These are phyloP conservation scores for Brachylomia viminalis DNA, from an alignment of 2,888 invertebrate species.

Conservation along the genomic window DNA sequence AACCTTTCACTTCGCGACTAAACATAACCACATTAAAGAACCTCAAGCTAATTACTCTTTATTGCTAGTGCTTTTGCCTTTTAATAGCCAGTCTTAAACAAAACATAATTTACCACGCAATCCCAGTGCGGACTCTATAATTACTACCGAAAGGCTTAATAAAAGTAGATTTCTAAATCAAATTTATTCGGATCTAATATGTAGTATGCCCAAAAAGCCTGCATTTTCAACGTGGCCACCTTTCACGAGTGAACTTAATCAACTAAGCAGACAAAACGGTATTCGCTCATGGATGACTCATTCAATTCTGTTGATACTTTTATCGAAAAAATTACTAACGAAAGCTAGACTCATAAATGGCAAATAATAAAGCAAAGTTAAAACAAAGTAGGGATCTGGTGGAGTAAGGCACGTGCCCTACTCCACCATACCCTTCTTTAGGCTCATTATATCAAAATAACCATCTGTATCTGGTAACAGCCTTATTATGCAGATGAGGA, in stretches of 20 bases:
- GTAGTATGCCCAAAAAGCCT: neutral
- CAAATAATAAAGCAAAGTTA: neutral
- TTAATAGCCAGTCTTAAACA: neutral
- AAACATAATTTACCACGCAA: neutral
- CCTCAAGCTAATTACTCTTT: too few species aligned
- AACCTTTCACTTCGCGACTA: neutral
- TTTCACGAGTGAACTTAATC: conserved; percentile 8
- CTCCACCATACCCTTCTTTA: neutral
- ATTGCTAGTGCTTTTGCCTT: neutral
- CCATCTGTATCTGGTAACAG: conserved; percentile 30
- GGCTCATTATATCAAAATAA: conserved; percentile 15
- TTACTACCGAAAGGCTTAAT: neutral
- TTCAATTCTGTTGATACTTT: neutral
- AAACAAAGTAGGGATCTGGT: neutral
- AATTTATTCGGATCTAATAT: neutral
- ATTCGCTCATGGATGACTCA: neutral
- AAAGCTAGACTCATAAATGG: neutral
- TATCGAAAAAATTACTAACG: neutral
- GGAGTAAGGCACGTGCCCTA: neutral
- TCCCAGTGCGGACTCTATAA: neutral
- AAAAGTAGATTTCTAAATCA: neutral
- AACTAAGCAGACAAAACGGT: neutral
- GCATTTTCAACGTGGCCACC: neutral
- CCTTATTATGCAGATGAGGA: conserved; percentile 56
- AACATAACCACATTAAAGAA: neutral